Evolutionary conservation across 2,797 vertebrate species (phyloP), one percentile per base, ranked within the genome.

Genomic region (Diplodus puntazzo): DNA sequence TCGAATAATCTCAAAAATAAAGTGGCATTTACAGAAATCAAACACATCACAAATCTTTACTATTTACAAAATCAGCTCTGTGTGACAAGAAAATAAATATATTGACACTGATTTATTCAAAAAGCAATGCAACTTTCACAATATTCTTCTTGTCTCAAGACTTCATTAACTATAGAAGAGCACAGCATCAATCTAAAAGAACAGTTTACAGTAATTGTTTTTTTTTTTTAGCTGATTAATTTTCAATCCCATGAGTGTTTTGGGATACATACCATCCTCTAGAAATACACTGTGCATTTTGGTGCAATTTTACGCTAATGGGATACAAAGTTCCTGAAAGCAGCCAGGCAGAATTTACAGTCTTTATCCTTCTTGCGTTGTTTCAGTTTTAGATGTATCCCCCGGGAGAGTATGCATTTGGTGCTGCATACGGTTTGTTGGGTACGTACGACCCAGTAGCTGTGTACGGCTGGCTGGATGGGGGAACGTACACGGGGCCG

Each of bases 341-440:
- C 30, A n/a, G 21, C 42, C 39, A 14, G 45, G 12, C 60, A 66
- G 21, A 59, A 49, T 53, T 53, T 48, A 55, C 21, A 90, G 84
- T 87, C 71, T 75, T 52, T 54, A 0, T 74, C 53, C n/a, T 68
- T 39, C 27, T 25, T 66, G n/a, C 50, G 73, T 72, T 42, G 23
- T 10, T 57, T 79, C 42, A 62, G 53, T 30, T 45, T 89, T 70
- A 95, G 5, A 75, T 11, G 78, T 91, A 95, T 46, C 82, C 91
- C 67, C 88, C 11, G 0, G 82, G n/a, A 12, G 92, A 30, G 77
- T 95, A 92, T 16, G 59, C 5, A 1, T 76, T 5, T 0, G 94
- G 92, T 0, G 75, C 77, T 14, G 53, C 80, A 4, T 94, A 94
- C 0, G 90, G 82, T 73, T 96, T 95, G 82, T 3, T 50, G 1